Base-by-base conservation (phyloP, 2,888 invertebrate species). In the Tuta absoluta region DNA sequence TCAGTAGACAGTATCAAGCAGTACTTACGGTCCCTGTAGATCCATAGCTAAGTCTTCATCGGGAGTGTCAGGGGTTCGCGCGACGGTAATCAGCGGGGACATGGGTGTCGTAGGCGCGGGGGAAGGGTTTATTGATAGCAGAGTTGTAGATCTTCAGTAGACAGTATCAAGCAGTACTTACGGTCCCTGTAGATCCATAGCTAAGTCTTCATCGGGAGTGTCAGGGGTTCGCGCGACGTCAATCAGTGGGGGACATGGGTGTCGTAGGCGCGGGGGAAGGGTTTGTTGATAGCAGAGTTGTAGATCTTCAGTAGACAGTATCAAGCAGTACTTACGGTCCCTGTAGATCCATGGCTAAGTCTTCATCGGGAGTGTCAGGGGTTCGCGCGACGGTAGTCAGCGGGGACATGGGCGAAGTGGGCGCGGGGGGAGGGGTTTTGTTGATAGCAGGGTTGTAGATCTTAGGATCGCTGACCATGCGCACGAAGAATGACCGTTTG, bases 401-500 rank as follows among this genome's bases (percentile, higher is more conserved):
- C 11, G 93, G 92, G 14, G 93, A 92, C 56, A 86, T 86, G 0
- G 93, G 91, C 56, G 93, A 92, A 24, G 93, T 87, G 65, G 93
- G 88, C 33, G 88, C 86, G 2, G 94, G 93, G 60, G 95, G 94
- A 60, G 95, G 93, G 0, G 95, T 93, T 86, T 95, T 95, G 81
- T 95, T 95, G 78, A 98, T 97, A 67, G 96, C 96, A 38, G 98
- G 97, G 90, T 98, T 97, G 92, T 98, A 98, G 77, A 98, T 96
- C 88, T 98, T 98, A 1, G 98, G 98, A 92, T 98, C 98, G 84
- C 97, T 97, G 69, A 98, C 98, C 98, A 98, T 98, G 61, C 98
- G 96, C 65, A 98, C 98, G 89, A 98, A 98, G 93, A 98, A 98
- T 14, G 98, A 98, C 63, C 98, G 94, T 87, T 98, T 98, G 86